Evolutionary conservation across 2,888 invertebrate species (phyloP).

Genomic region (Callinectes sapidus): DNA sequence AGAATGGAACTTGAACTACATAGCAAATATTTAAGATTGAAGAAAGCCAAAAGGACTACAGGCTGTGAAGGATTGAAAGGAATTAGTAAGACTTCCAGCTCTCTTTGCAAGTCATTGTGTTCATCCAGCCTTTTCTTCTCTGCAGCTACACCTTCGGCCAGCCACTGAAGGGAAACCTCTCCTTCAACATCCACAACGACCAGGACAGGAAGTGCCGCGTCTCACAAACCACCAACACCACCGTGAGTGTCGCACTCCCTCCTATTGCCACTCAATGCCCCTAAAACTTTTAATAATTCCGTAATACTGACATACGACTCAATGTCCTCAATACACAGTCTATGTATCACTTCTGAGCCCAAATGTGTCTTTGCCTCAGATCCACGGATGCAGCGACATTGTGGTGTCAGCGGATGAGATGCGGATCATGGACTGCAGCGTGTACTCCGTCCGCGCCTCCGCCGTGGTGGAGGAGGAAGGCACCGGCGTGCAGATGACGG

Average conservation of each 20-base stretch:
- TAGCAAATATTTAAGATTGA: not conserved
- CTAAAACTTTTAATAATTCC: not conserved
- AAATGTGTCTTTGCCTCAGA: not conserved
- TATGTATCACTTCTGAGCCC: too few species aligned
- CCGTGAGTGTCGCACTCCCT: not conserved
- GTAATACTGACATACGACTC: too few species aligned
- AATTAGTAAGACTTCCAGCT: too few species aligned
- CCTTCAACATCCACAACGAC: constrained; percentile 49
- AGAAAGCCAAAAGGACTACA: not conserved
- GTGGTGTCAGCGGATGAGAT: not conserved
- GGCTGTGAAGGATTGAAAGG: not conserved
- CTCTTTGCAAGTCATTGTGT: not conserved
- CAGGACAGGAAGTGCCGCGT: constrained; percentile 24
- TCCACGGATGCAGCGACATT: constrained; percentile 17
- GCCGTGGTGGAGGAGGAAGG: constrained; percentile 80
- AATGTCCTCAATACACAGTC: too few species aligned
- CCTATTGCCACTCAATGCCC: not conserved
- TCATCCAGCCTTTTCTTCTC: too few species aligned
- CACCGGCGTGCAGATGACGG: constrained; percentile 77
- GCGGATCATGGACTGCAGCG: constrained; percentile 41
- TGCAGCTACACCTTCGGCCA: constrained; percentile 70
- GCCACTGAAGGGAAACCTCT: constrained; percentile 60
- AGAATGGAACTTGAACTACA: not conserved
- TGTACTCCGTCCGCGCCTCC: constrained; percentile 74
- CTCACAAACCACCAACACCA: constrained; percentile 44